These are phyloP conservation scores for Tenthredo distinguenda DNA, from an alignment of 2,888 invertebrate genomes.

Conservation along the genomic window DNA sequence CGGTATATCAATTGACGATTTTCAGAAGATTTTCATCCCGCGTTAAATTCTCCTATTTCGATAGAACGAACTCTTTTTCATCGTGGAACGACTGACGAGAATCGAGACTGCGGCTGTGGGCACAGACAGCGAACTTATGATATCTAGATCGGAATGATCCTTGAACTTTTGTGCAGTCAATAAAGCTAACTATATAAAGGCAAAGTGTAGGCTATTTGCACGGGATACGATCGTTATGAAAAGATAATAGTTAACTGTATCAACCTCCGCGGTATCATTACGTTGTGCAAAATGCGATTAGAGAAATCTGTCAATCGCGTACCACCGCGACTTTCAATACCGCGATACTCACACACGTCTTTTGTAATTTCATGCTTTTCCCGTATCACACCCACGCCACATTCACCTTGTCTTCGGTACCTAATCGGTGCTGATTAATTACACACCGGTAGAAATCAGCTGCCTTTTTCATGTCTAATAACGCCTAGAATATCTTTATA, in stretches of 20 bases:
- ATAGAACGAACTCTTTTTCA: background rate
- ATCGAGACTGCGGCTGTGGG: background rate
- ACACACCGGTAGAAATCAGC: background rate
- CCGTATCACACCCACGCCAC: background rate
- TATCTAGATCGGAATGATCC: slow-evolving; percentile 26
- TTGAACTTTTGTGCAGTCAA: slow-evolving; percentile 33
- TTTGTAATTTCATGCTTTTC: background rate
- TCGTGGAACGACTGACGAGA: background rate
- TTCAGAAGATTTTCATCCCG: too few relatives aligned
- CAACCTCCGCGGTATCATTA: slow-evolving; percentile 2
- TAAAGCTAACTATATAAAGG: background rate
- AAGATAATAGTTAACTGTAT: slow-evolving; percentile 11
- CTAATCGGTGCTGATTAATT: background rate
- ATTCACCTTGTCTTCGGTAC: background rate
- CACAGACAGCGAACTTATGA: background rate
- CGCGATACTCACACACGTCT: background rate
- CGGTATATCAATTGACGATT: background rate
- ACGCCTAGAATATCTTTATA: background rate
- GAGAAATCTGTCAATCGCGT: slow-evolving; percentile 44
- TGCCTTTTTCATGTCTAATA: too few relatives aligned
- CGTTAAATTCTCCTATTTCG: too few relatives aligned
- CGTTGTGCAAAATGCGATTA: slow-evolving; percentile 34
- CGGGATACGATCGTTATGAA: background rate
- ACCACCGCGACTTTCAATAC: background rate
- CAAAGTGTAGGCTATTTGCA: slow-evolving; percentile 1